These are phyloP conservation scores for Synanthedon formicaeformis DNA, from an alignment of 2,888 invertebrate genomes.

Conservation along the genomic window DNA sequence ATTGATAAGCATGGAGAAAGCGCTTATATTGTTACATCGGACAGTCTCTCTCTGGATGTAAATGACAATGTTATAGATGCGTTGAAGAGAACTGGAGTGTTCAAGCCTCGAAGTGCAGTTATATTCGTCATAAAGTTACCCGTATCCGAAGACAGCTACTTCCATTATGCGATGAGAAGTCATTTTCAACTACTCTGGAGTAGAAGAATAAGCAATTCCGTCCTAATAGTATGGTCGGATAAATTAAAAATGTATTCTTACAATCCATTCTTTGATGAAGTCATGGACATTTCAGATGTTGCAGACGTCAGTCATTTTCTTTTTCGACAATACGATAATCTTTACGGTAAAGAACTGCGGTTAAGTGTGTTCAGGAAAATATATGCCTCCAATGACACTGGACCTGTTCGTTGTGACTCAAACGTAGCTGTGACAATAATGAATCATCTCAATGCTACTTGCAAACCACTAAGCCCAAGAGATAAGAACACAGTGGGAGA, in stretches of 20 bases:
- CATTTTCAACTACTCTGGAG: slow-evolving; percentile 66
- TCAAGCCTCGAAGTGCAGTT: slow-evolving; percentile 50
- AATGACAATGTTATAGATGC: slow-evolving; percentile 42
- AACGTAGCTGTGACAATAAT: slow-evolving; percentile 39
- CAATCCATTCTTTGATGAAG: slow-evolving; percentile 55
- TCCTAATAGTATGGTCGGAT: slow-evolving; percentile 38
- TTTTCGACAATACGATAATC: slow-evolving; percentile 35
- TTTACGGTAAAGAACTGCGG: slow-evolving; percentile 37
- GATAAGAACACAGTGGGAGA: slow-evolving; percentile 56
- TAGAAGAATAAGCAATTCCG: slow-evolving; percentile 63
- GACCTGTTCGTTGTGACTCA: slow-evolving; percentile 38
- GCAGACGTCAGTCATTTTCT: slow-evolving; percentile 36
- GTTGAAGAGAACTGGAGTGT: slow-evolving; percentile 46
- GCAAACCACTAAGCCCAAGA: slow-evolving; percentile 39
- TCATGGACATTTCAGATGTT: slow-evolving; percentile 45
- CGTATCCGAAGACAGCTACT: slow-evolving; percentile 38
- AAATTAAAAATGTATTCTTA: slow-evolving; percentile 59
- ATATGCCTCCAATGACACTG: slow-evolving; percentile 32
- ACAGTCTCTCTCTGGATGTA: slow-evolving; percentile 32
- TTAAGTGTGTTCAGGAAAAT: slow-evolving; percentile 49
- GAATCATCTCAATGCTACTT: slow-evolving; percentile 45
- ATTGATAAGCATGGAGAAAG: slow-evolving; percentile 53
- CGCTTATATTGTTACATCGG: slow-evolving; percentile 49
- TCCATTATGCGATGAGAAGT: slow-evolving; percentile 40
- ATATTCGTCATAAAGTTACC: slow-evolving; percentile 48